These are phyloP conservation scores for Dipodomys spectabilis DNA, from an alignment of 2,113 vertebrate genomes.

Conservation along the genomic window DNA sequence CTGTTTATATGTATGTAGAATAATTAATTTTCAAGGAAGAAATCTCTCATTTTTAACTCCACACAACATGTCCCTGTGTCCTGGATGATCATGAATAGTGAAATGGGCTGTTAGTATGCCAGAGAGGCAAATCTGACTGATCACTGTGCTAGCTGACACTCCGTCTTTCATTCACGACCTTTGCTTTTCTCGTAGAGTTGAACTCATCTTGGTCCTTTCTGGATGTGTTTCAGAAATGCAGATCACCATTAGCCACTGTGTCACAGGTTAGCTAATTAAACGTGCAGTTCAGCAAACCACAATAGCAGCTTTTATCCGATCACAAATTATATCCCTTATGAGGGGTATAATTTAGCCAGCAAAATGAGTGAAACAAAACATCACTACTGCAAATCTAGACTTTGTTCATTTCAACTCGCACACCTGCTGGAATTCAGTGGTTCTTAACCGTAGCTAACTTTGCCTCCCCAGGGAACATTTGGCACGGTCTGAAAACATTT, in stretches of 20 bases:
- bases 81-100: neutral
- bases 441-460: neutral
- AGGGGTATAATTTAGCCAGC: neutral
- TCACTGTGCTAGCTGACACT: conserved; percentile 43
- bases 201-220: conserved; percentile 56
- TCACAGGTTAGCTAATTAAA: conserved; percentile 51
- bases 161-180: conserved; percentile 56
- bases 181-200: conserved; percentile 56
- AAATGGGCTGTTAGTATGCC: conserved; percentile 18
- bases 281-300: conserved; percentile 52
- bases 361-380: conserved; percentile 29
- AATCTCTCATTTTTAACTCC: conserved; percentile 29
- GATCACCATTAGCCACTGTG: conserved; percentile 48
- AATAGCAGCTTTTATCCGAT: conserved; percentile 52
- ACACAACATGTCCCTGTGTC: conserved; percentile 48
- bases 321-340: conserved; percentile 44
- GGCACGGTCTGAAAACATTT: conserved; percentile 45
- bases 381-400: neutral
- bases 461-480: neutral
- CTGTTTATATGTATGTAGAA: neutral
- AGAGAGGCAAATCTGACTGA: neutral
- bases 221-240: conserved; percentile 68
- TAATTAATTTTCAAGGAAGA: conserved; percentile 61
- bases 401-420: neutral
- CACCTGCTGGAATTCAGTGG: neutral